Percentiles rank a stretch among this genome's conserved stretches.
phyloP scores from a whole-genome alignment of 2,113 vertebrate species.

The Lucifuga dentata region DNA sequence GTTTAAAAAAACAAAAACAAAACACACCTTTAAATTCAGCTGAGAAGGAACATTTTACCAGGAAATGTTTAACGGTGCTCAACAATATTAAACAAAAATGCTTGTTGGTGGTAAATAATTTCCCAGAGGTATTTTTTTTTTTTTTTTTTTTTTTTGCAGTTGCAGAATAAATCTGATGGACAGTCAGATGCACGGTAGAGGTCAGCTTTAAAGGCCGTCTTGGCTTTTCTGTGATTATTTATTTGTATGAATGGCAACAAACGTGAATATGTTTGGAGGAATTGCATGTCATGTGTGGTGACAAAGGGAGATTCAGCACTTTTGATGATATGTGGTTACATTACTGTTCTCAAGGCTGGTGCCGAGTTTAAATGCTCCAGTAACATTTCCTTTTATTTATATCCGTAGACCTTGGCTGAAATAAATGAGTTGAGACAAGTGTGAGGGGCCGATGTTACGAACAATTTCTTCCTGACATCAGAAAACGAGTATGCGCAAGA shows the following conservation, averaged over 20 bases:
- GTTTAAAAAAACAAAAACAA: slow-evolving; percentile 7
- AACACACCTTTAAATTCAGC: slow-evolving; percentile 11
- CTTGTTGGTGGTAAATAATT: slow-evolving; percentile 43
- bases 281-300: slow-evolving; percentile 79
- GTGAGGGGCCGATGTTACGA: slow-evolving; percentile 79
- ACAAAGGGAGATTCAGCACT: slow-evolving; percentile 86
- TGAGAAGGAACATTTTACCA: slow-evolving; percentile 1
- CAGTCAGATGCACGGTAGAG: slow-evolving; percentile 52
- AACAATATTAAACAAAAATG: slow-evolving; percentile 17
- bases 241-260: slow-evolving; percentile 79
- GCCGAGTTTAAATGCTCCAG: slow-evolving; percentile 83
- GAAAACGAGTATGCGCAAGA: slow-evolving; percentile 68
- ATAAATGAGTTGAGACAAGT: slow-evolving; percentile 88
- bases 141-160: slow-evolving; percentile 57
- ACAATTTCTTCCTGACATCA: slow-evolving; percentile 81
- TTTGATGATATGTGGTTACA: slow-evolving; percentile 88
- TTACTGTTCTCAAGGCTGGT: slow-evolving; percentile 84
- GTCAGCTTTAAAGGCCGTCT: slow-evolving; percentile 66
- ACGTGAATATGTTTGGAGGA: slow-evolving; percentile 81
- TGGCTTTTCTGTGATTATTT: slow-evolving; percentile 74
- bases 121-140: slow-evolving; percentile 47
- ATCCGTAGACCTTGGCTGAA: slow-evolving; percentile 87
- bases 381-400: slow-evolving; percentile 89
- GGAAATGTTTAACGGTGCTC: slow-evolving; percentile 4
- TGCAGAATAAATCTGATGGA: slow-evolving; percentile 59